Percentiles rank a stretch among this genome's conserved stretches.
phyloP scores from a whole-genome alignment of 2,113 vertebrate genomes.

The Hepsetus odoe region DNA sequence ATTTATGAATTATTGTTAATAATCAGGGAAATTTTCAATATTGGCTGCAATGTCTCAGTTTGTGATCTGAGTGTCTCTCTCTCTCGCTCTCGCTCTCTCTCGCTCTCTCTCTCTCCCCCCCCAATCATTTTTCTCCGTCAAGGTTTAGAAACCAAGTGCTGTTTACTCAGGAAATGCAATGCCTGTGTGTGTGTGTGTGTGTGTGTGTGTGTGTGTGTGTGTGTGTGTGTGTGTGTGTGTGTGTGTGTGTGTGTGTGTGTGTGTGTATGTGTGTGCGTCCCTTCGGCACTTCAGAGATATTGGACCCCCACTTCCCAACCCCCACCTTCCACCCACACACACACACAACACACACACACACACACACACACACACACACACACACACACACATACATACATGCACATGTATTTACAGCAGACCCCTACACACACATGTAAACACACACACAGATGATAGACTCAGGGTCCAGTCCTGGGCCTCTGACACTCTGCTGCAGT shows the following conservation, averaged over 20 bases:
- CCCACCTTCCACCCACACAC: too few species aligned
- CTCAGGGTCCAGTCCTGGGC: too few species aligned
- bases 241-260: slow-evolving; percentile 8
- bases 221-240: slow-evolving; percentile 21
- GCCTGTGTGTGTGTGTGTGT: slow-evolving; percentile 9
- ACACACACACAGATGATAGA: not conserved
- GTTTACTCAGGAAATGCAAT: not conserved
- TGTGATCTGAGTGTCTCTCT: too few species aligned
- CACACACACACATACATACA: slow-evolving; percentile 25
- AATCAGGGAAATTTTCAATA: too few species aligned
- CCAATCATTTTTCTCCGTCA: too few species aligned
- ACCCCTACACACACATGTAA: slow-evolving; percentile 3
- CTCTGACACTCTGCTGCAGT: too few species aligned
- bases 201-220: not conserved
- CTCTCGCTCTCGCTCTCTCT: not conserved
- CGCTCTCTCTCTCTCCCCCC: too few species aligned
- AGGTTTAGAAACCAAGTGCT: not conserved
- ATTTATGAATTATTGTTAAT: too few species aligned
- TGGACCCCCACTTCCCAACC: not conserved
- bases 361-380: slow-evolving; percentile 24
- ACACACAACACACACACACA: too few species aligned
- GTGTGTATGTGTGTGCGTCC: too few species aligned
- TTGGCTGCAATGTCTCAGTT: too few species aligned
- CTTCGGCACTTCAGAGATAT: not conserved
- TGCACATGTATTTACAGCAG: not conserved